Evolutionary conservation across 2,113 vertebrate genomes (phyloP).

Genomic region (Thryonomys swinderianus): DNA sequence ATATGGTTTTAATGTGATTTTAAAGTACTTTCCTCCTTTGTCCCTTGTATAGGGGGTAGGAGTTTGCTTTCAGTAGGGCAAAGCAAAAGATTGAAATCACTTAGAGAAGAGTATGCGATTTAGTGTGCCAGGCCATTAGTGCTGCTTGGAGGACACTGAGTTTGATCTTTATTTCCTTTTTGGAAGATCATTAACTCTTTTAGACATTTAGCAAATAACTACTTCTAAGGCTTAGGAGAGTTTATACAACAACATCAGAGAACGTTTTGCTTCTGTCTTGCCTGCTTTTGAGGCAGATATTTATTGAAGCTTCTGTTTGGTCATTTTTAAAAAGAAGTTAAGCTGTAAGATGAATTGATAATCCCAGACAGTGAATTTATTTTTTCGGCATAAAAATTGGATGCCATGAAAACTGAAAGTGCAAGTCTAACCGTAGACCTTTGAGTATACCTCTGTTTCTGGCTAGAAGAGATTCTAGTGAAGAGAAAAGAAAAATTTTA

Average conservation of each 20-base stretch:
- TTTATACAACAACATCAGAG: constrained; percentile 53
- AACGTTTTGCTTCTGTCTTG: constrained; percentile 68
- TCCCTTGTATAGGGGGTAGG: constrained; percentile 60
- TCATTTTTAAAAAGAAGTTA: constrained; percentile 74
- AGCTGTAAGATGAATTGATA: constrained; percentile 71
- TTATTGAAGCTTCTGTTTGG: constrained; percentile 69
- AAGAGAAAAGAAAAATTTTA: constrained; percentile 57
- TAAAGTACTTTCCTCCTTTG: constrained; percentile 74
- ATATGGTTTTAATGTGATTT: constrained; percentile 81
- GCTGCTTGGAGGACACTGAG: constrained; percentile 71
- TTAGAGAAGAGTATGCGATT: constrained; percentile 74
- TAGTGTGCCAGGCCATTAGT: constrained; percentile 74
- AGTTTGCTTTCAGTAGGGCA: constrained; percentile 72
- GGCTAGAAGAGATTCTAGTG: background rate
- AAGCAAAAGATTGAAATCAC: constrained; percentile 72
- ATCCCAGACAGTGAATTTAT: constrained; percentile 70
- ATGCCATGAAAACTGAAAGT: background rate
- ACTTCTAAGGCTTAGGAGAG: constrained; percentile 57
- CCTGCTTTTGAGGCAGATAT: constrained; percentile 60
- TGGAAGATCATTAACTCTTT: constrained; percentile 83
- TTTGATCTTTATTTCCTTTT: constrained; percentile 81
- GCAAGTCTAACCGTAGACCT: background rate
- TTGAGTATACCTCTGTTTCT: background rate
- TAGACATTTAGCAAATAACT: constrained; percentile 80
- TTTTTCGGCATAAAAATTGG: constrained; percentile 67